Percentiles rank a stretch among this genome's conserved stretches.
Conservation (phyloP, 2,797 vertebrate genomes). For the Garrulus glandarius region DNA sequence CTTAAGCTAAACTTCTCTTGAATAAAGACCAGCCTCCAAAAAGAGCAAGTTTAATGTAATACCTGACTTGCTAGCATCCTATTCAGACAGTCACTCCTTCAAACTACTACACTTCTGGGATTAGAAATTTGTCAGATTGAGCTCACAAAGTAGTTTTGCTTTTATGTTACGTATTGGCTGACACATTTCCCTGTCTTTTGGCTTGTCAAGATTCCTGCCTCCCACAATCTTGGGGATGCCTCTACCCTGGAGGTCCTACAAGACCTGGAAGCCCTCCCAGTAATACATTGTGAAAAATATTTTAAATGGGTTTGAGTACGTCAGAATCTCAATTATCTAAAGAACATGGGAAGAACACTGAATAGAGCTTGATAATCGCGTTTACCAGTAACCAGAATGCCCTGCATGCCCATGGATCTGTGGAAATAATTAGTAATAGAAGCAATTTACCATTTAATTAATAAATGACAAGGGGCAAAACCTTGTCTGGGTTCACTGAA, state of each 20-base stretch:
- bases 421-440: slow-evolving; percentile 68
- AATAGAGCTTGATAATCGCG: slow-evolving; percentile 3
- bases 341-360: slow-evolving; percentile 40
- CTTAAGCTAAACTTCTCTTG: background rate
- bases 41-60: background rate
- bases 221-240: background rate
- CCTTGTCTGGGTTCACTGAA: slow-evolving; percentile 63
- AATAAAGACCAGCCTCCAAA: background rate
- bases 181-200: slow-evolving; percentile 30
- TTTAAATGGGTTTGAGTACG: slow-evolving; percentile 23
- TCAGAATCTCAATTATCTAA: slow-evolving; percentile 39
- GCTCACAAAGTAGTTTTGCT: slow-evolving; percentile 32
- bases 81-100: background rate
- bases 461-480: slow-evolving; percentile 64
- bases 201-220: background rate
- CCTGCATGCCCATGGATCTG: slow-evolving; percentile 50
- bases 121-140: background rate
- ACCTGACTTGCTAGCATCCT: background rate
- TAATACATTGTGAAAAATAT: background rate
- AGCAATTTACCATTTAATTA: slow-evolving; percentile 70
- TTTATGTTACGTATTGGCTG: background rate
- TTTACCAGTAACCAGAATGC: slow-evolving; percentile 58
- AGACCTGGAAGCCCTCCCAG: slow-evolving; percentile 20
- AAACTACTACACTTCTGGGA: background rate
- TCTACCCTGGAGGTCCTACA: background rate